Base-by-base conservation (phyloP, 2,797 vertebrate species). In the Paguma larvata region DNA sequence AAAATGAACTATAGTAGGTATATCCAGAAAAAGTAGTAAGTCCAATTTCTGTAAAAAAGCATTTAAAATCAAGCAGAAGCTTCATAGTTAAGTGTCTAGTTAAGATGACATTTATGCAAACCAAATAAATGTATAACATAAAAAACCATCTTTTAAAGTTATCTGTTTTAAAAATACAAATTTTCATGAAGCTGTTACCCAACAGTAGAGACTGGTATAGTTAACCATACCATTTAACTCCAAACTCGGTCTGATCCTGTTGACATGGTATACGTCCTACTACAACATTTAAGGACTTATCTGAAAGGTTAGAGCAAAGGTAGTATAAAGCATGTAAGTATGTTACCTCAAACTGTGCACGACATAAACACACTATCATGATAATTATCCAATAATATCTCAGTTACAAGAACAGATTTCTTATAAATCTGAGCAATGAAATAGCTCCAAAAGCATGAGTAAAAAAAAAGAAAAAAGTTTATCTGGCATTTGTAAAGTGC, bases 111-210 rank as follows among this genome's bases (percentile, higher is more conserved):
- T 67, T 48, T 59, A 68, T 25, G 5, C 83, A 90, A 93, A 84
- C 72, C 18, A 92, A 84, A 85, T 80, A 85, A 59, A 65, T 85
- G 77, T 44, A 48, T 41, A 88, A 95, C 63, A 15, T 38, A 87
- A 86, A 88, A 94, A 77, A 53, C 5, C 9, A 86, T n/a, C 23
- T 78, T 94, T 63, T 62, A 46, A 73, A 90, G n/a, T 59, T 30
- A 72, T 32, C n/a, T 79, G 25, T 68, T 90, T 68, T 51, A 67
- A 12, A 91, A 87, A 87, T 32, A 82, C 15, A 77, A 87, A 82
- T 56, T 82, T 91, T 80, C 12, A 14, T 41, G 85, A 84, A 85
- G 53, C 12, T 85, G 38, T 80, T 75, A 84, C 15, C 46, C 34
- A 53, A 78, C 14, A 83, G 59, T 38, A 94, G 41, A 51, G 30